Evolutionary conservation across 2,113 vertebrate species (phyloP), one percentile per base, ranked within the genome.

Genomic region (Sorex fumeus): DNA sequence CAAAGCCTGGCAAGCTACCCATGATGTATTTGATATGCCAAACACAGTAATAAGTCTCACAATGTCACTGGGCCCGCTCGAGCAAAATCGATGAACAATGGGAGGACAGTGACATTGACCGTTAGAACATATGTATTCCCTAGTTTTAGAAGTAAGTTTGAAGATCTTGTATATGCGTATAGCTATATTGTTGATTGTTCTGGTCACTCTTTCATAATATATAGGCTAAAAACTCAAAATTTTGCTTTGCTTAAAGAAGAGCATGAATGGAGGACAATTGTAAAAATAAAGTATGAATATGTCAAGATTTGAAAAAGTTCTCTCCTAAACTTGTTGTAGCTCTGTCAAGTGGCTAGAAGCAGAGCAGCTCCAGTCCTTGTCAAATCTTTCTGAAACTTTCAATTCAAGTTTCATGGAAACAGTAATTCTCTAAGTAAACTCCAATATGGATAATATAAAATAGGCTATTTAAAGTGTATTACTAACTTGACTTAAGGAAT

Each of bases 401-500:
- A 10, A 50, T 50, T 50, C 47, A 50, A 50, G 2, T 50, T 50
- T 50, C 47, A 50, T 50, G 9, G 47, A 50, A 50, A 50, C 47
- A 50, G 9, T 66, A 16, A 27, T 81, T 3, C 64, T 57, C 47
- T 77, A 86, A 40, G 47, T 85, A 43, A 74, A 84, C 87, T 67
- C 28, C 57, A 82, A 66, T 27, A 85, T 15, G 12, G 28, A 30
- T 21, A 66, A 34, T 4, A 70, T 75, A 77, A 94, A 91, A 87
- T 66, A 25, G 19, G n/a, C 85, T 70, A 71, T 21, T 12, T 66
- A 2, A 10, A 13, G 93, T 77, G 28, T 64, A 34, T 4, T 19
- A 84, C 34, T 36, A 30, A 74, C 88, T 34, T 6, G 1, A 70
- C 79, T 83, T 32, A 28, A 66, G 71, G 60, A 85, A 84, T 10